Evolutionary conservation across 2,888 invertebrate genomes (phyloP).

Genomic region (Xestoiulus laeticollis): DNA sequence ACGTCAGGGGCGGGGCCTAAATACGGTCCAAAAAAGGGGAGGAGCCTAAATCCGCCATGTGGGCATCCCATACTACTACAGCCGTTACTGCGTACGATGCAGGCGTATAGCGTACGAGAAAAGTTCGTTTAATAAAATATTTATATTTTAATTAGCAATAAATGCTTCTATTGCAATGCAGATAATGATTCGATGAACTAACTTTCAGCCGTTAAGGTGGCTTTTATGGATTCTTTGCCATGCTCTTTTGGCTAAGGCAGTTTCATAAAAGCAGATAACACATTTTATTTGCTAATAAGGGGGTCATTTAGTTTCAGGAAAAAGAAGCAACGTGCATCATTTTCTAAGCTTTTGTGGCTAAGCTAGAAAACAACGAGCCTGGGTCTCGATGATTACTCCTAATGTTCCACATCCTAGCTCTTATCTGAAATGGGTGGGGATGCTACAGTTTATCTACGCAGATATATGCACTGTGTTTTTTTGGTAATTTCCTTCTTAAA

Average conservation of each 20-base stretch:
- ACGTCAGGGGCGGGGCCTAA: too few relatives aligned
- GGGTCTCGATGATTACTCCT: neutral
- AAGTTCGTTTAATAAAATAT: conserved; percentile 43
- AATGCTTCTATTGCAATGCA: conserved; percentile 41
- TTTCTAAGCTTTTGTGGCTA: conserved; percentile 22
- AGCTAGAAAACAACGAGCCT: conserved; percentile 12
- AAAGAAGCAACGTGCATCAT: conserved; percentile 25
- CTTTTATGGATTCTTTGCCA: conserved; percentile 28
- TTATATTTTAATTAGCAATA: conserved; percentile 43
- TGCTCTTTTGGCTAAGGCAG: conserved; percentile 24
- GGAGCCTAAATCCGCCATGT: too few relatives aligned
- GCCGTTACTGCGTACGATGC: neutral
- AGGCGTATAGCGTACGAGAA: neutral
- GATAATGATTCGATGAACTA: conserved; percentile 41
- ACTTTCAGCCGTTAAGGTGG: conserved; percentile 35
- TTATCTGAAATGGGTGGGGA: conserved; percentile 1
- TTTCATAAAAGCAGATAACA: conserved; percentile 39
- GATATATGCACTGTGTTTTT: neutral
- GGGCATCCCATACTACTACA: too few relatives aligned
- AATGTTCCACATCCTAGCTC: neutral
- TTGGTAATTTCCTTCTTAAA: neutral
- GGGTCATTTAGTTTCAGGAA: conserved; percentile 13
- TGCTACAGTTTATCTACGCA: neutral
- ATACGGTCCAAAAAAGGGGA: too few relatives aligned
- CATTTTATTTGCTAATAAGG: conserved; percentile 43